A percentile compares a stretch with the other conserved stretches of the same genome.
Conservation (phyloP, 2,888 invertebrate genomes). For the Ophonus ardosiacus region DNA sequence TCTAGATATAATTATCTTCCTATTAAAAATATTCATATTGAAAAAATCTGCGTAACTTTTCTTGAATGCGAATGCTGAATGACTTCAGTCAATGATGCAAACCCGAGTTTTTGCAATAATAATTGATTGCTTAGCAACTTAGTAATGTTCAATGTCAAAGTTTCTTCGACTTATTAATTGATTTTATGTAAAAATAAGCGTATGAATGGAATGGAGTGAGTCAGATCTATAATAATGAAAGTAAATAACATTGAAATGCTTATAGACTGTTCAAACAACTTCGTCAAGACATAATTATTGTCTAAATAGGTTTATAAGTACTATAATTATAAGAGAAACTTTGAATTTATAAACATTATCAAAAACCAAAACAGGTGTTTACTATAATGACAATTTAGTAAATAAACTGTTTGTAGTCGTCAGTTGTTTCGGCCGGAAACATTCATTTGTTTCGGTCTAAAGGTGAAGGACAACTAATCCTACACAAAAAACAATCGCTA, state of each 20-base stretch:
- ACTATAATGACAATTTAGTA: background rate
- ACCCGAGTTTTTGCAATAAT: background rate
- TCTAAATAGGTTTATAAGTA: constrained; percentile 4
- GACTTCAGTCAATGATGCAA: background rate
- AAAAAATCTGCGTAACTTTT: background rate
- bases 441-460: constrained; percentile 1
- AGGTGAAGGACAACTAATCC: constrained; percentile 15
- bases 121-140: background rate
- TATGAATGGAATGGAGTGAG: constrained; percentile 26
- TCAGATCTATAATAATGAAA: constrained; percentile 35
- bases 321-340: background rate
- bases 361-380: background rate
- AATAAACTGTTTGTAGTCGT: background rate
- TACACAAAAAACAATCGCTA: constrained; percentile 26
- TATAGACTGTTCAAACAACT: background rate
- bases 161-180: background rate
- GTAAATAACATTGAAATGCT: constrained; percentile 37
- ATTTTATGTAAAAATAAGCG: background rate
- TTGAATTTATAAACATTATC: background rate
- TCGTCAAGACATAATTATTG: background rate
- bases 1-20: no score
- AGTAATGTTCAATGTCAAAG: background rate
- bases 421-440: background rate
- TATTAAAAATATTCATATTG: background rate
- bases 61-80: background rate